Evolutionary conservation across 2,113 vertebrate genomes (phyloP).

Genomic region (Vireo altiloquus): DNA sequence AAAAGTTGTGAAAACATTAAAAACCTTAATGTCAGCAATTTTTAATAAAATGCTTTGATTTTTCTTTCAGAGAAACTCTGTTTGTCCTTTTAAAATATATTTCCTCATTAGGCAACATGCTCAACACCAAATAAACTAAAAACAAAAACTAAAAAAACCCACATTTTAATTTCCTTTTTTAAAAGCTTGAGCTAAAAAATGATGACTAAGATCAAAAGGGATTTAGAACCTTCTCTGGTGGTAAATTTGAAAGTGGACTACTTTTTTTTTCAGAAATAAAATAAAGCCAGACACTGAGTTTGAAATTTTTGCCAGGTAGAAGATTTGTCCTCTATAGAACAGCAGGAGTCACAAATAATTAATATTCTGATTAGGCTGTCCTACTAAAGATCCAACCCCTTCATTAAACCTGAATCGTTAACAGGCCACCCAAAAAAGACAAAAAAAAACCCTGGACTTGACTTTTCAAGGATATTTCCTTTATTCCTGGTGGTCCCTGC

Average conservation of each 20-base stretch:
- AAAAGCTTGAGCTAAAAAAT: not conserved
- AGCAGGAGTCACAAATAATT: not conserved
- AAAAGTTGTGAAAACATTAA: not conserved
- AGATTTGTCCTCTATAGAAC: not conserved
- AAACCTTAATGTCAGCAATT: not conserved
- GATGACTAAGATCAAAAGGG: not conserved
- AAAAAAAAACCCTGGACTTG: not conserved
- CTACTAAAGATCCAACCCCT: not conserved
- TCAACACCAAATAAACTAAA: not conserved
- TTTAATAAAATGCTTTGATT: not conserved
- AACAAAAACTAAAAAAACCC: not conserved
- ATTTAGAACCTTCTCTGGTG: not conserved
- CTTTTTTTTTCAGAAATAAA: not conserved
- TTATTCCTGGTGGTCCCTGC: constrained; percentile 57
- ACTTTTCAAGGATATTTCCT: constrained; percentile 35
- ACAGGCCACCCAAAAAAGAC: constrained; percentile 8
- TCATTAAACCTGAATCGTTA: constrained; percentile 6
- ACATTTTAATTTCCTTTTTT: not conserved
- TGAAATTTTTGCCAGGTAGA: not conserved
- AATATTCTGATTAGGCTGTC: not conserved
- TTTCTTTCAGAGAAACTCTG: not conserved
- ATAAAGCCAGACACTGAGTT: not conserved
- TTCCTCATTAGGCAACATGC: not conserved
- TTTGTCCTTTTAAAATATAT: not conserved
- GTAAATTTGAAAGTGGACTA: not conserved